A percentile compares a stretch with the other conserved stretches of the same genome.
These are phyloP conservation scores for Spialia ferax DNA, from an alignment of 2,888 invertebrate genomes.

Conservation along the genomic window DNA sequence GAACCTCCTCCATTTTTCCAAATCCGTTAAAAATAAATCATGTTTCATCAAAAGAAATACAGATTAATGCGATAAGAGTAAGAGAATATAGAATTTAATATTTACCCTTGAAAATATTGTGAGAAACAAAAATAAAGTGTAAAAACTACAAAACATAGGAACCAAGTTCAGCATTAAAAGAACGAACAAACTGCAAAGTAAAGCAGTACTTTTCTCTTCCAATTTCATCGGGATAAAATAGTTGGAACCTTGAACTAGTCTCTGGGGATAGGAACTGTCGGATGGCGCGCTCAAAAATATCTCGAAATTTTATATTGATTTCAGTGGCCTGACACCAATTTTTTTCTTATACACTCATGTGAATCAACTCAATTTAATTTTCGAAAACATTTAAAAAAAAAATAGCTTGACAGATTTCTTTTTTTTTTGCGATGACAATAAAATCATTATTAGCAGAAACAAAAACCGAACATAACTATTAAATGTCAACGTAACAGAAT, in stretches of 20 bases:
- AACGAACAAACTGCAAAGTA: constrained; percentile 30
- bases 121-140: constrained; percentile 9
- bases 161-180: constrained; percentile 33
- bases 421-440: too few relatives aligned
- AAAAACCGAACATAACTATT: too few relatives aligned
- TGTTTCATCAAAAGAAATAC: not conserved
- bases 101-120: not conserved
- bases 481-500: too few relatives aligned
- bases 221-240: constrained; percentile 30
- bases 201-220: constrained; percentile 35
- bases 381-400: too few relatives aligned
- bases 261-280: constrained; percentile 15
- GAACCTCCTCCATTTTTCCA: too few relatives aligned
- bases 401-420: too few relatives aligned
- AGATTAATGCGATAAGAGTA: not conserved
- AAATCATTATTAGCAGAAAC: too few relatives aligned
- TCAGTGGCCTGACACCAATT: not conserved
- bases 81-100: not conserved
- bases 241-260: constrained; percentile 37
- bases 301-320: constrained; percentile 22
- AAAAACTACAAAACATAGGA: constrained; percentile 19
- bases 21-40: not conserved
- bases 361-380: too few relatives aligned
- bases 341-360: too few relatives aligned
- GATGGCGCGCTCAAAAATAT: constrained; percentile 18